phyloP scores from a whole-genome alignment of 2,888 invertebrate species.

The Craniophora ligustri region DNA sequence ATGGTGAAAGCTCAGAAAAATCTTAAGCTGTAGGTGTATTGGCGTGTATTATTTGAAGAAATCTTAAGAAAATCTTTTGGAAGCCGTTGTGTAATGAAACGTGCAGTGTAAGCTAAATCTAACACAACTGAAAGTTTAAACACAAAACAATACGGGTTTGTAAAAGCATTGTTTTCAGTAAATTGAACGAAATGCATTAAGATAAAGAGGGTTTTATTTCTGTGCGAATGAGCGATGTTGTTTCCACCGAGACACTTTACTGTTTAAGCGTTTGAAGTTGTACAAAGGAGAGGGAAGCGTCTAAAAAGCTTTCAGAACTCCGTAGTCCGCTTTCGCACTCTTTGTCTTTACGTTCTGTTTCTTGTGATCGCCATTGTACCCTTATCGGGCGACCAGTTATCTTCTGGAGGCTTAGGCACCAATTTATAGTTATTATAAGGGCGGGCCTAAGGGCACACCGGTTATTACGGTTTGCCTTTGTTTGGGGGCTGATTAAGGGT shows the following conservation, averaged over 20 bases:
- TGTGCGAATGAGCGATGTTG: constrained; percentile 70
- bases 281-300: constrained; percentile 60
- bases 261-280: constrained; percentile 73
- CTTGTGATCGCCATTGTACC: constrained; percentile 72
- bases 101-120: constrained; percentile 10
- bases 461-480: constrained; percentile 66
- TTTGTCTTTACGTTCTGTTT: constrained; percentile 69
- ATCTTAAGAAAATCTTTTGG: constrained; percentile 1
- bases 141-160: constrained; percentile 66
- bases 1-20: constrained; percentile 23
- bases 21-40: neutral
- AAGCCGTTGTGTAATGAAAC: constrained; percentile 7
- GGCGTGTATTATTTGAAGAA: too few relatives aligned
- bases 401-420: constrained; percentile 58
- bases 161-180: constrained; percentile 70
- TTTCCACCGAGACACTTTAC: constrained; percentile 65
- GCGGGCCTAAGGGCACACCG: constrained; percentile 58
- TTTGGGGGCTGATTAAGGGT: constrained; percentile 66
- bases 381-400: constrained; percentile 70
- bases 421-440: constrained; percentile 76
- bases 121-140: constrained; percentile 51
- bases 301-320: constrained; percentile 73
- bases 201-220: constrained; percentile 73
- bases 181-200: constrained; percentile 73
- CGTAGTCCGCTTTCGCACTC: constrained; percentile 57